Base-by-base conservation (phyloP, 92 coral and sea anemone genomes). In the Epizoanthus illoricatus region DNA sequence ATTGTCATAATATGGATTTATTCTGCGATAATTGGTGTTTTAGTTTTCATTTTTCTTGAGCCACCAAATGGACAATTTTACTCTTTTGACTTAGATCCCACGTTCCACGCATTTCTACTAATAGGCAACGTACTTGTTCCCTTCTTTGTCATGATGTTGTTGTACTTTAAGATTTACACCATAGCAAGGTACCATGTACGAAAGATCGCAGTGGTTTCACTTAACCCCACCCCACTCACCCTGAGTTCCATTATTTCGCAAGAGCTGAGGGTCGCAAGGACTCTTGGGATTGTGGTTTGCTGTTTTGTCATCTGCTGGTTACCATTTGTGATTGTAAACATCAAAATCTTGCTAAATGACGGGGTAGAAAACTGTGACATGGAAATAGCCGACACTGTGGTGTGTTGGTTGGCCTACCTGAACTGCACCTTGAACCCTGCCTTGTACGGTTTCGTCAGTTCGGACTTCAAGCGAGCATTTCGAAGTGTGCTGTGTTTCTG, bases 281-380 rank as follows among this genome's bases (percentile, higher is more conserved):
- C 90, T 28, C 94, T 93, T 49, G 97, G 97, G 86, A 91, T 93
- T 55, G 92, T 93, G 17, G 84, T 93, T 39, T 71, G 84, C 76
- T 84, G 91, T 62, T 93, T 93, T 78, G 92, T 93, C 12, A 64
- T 93, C n/a, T 93, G 91, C 87, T 93, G 97, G 97, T 71, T 93
- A 73, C 97, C 97, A 6, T 93, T 93, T 79, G 94, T 88, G 72
- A 83, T 91, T 11, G 83, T 93, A 6, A 93, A 91, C 87, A 65
- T 93, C 5, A 52, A 89, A 18, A 89, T 89, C 23, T 68, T 93
- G 60, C 40, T 86, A 5, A 90, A 90, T 52, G 84, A 86, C 7
- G 91, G 92, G 36, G 90, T 85, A 2, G 89, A 65, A 36, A 86
- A 71, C 59, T 93, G 97, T 80, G 74, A 71, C 15, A 72, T 88